These are phyloP conservation scores for Amia ocellicauda DNA, from an alignment of 2,113 vertebrate genomes.

Conservation along the genomic window DNA sequence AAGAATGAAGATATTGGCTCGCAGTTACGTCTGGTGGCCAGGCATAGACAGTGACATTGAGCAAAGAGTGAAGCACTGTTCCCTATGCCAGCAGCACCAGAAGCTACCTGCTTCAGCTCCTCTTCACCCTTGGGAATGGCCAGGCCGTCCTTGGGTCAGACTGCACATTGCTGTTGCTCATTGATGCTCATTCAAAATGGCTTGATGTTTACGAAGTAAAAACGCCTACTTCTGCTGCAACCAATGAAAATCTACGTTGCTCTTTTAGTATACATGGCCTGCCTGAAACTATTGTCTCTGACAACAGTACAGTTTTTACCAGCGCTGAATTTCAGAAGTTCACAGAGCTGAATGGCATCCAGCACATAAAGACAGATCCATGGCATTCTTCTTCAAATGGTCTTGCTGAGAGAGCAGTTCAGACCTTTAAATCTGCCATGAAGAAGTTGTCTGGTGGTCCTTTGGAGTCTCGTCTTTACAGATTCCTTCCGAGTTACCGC, in stretches of 20 bases:
- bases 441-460: not conserved
- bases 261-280: not conserved
- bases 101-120: not conserved
- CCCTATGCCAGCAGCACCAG: not conserved
- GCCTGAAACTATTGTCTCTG: not conserved
- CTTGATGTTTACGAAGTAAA: not conserved
- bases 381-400: constrained; percentile 4
- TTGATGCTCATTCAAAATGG: not conserved
- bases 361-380: not conserved
- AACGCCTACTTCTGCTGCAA: not conserved
- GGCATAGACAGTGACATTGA: not conserved
- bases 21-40: not conserved
- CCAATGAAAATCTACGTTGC: not conserved
- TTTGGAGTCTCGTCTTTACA: not conserved
- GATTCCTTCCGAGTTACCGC: not conserved
- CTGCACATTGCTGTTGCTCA: not conserved
- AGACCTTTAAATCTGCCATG: not conserved
- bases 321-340: not conserved
- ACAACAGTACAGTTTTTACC: not conserved
- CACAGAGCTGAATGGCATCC: not conserved
- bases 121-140: too few relatives aligned
- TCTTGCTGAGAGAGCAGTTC: not conserved
- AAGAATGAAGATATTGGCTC: not conserved
- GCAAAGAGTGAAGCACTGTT: not conserved
- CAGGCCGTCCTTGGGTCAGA: not conserved